A percentile compares a stretch with the other conserved stretches of the same genome.
Conservation (phyloP, 2,113 vertebrate genomes). For the Tupaia chinensis region DNA sequence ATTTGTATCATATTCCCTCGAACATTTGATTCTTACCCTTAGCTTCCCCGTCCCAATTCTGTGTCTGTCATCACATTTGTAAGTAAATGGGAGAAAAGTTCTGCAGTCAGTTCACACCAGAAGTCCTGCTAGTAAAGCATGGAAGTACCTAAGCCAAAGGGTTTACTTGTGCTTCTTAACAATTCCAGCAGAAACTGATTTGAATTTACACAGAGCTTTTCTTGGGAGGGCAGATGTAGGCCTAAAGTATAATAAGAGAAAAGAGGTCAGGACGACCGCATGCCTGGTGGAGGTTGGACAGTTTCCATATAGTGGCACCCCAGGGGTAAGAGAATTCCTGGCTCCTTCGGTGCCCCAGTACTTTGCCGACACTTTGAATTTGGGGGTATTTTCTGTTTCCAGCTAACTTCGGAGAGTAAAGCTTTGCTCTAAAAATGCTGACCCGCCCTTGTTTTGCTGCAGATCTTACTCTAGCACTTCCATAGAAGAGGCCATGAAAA, state of each 20-base stretch:
- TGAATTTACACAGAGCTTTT: neutral
- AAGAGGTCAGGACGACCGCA: neutral
- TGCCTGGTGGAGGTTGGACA: neutral
- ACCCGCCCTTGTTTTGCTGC: slow-evolving; percentile 70
- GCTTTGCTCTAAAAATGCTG: slow-evolving; percentile 57
- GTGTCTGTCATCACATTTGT: neutral
- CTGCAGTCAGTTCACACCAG: slow-evolving; percentile 4
- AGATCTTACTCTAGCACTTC: slow-evolving; percentile 98
- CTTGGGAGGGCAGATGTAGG: slow-evolving; percentile 1
- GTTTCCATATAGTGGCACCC: neutral
- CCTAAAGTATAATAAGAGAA: slow-evolving; percentile 31
- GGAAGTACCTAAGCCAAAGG: neutral
- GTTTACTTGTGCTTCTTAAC: slow-evolving; percentile 37
- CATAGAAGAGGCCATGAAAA: slow-evolving; percentile 96
- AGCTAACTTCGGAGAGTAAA: slow-evolving; percentile 46
- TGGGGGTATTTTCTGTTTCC: slow-evolving; percentile 56
- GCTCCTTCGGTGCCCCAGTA: slow-evolving; percentile 2
- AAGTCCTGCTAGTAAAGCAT: slow-evolving; percentile 24
- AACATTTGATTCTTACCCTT: slow-evolving; percentile 21
- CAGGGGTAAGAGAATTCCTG: neutral
- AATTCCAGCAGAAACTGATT: neutral
- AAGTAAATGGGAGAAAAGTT: neutral
- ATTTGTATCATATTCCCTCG: slow-evolving; percentile 13
- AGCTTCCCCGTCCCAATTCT: slow-evolving; percentile 25
- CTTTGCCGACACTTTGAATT: slow-evolving; percentile 40